phyloP scores from a whole-genome alignment of 2,797 vertebrate genomes.

The Pelobates cultripes region DNA sequence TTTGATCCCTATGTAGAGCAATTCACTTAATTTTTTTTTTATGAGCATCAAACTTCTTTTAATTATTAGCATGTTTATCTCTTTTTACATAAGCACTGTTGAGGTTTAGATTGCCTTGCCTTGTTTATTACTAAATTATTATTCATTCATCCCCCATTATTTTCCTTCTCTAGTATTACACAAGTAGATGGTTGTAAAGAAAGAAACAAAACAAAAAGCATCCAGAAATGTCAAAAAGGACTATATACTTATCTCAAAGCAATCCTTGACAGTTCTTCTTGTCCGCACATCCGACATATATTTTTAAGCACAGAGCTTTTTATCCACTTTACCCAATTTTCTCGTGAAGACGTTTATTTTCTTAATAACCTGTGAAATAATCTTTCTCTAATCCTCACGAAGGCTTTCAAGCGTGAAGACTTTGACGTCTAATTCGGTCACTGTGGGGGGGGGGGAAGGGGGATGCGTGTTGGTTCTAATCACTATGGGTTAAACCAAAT shows the following conservation, averaged over 20 bases:
- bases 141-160: background rate
- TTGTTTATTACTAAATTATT: background rate
- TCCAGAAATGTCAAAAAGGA: too few relatives aligned
- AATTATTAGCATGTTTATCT: background rate
- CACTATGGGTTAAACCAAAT: background rate
- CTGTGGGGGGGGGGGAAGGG: background rate
- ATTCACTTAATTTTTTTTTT: too few relatives aligned
- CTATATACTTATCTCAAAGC: too few relatives aligned
- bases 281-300: background rate
- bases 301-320: slow-evolving; percentile 35
- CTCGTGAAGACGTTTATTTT: slow-evolving; percentile 24
- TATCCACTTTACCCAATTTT: slow-evolving; percentile 42
- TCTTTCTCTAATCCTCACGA: slow-evolving; percentile 40
- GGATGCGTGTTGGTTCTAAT: background rate
- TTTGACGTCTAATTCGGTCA: slow-evolving; percentile 42
- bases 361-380: slow-evolving; percentile 46
- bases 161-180: background rate
- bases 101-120: background rate
- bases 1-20: too few relatives aligned
- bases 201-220: too few relatives aligned
- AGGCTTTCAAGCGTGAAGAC: slow-evolving; percentile 28
- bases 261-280: too few relatives aligned
- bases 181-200: background rate
- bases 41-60: background rate
- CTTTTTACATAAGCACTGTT: background rate